Base-by-base conservation (phyloP, 1,140 invertebrate species). In the Rhopalosiphum maidis region DNA sequence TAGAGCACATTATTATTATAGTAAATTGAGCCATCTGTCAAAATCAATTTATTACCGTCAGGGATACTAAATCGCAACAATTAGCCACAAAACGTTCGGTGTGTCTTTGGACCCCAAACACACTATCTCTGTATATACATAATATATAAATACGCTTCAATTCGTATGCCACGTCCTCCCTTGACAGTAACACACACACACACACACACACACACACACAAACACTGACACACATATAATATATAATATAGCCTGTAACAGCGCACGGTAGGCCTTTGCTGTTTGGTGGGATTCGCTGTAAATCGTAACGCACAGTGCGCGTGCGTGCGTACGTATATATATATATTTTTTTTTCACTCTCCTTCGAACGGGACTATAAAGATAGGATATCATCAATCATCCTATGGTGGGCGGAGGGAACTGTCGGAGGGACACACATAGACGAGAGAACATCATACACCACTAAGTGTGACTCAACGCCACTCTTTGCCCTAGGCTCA, bases 341-440 rank as follows among this genome's bases (percentile, higher is more conserved):
- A 85, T 85, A n/a, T n/a, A n/a, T 43, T 85, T 85, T 85, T n/a
- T 85, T 85, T 85, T 85, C 83, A 85, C 22, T 85, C 37, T 85
- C 23, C 41, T 85, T 51, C 18, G 15, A 51, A 51, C 15, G 18
- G 48, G 48, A 15, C 48, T 41, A 37, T 25, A 85, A 85, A 37
- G 41, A 41, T 85, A 85, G 23, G 83, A 85, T 41, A 85, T 85
- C 83, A 85, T 85, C 83, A 85, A 85, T 85, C 83, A 85, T 85
- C 23, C 83, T 9, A 9, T 2, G 83, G 37, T 41, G 22, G 83
- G 83, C 23, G 37, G 83, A 43, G 35, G 22, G 23, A 18, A 25
- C 37, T 43, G 83, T 41, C 23, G 8, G 41, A 41, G 41, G 41
- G 46, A 3, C 25, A 86, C 85, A n/a, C 43, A 6, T n/a, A 87